These are phyloP conservation scores for Sphaeramia orbicularis DNA, from an alignment of 2,797 vertebrate genomes.

Conservation along the genomic window DNA sequence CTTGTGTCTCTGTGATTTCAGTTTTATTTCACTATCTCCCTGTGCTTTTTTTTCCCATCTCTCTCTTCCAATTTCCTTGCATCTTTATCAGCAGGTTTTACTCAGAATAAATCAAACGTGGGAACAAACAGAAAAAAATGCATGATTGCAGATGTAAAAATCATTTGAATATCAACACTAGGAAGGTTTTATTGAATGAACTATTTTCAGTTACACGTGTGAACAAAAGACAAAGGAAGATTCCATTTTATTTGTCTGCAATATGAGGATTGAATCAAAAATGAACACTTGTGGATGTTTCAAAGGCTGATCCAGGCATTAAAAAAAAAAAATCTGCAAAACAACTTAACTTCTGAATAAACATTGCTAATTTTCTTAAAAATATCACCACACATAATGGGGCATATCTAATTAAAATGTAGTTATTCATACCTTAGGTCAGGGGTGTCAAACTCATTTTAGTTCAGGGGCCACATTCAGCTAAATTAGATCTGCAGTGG, in stretches of 20 bases:
- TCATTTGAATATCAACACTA: slow-evolving; percentile 16
- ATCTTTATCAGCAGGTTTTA: slow-evolving; percentile 47
- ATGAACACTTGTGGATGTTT: no score
- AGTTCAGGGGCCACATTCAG: no score
- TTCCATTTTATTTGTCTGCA: no score
- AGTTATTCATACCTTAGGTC: slow-evolving; percentile 1
- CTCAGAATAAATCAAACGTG: slow-evolving; percentile 25
- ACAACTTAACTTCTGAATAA: no score
- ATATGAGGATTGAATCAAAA: no score
- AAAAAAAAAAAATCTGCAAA: no score
- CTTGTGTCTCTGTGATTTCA: slow-evolving; percentile 44
- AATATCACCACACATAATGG: not conserved
- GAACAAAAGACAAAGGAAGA: no score
- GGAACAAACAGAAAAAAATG: slow-evolving; percentile 12
- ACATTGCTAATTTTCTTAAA: not conserved
- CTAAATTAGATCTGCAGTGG: no score
- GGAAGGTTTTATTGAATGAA: no score
- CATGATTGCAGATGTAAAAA: not conserved
- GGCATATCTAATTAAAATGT: slow-evolving; percentile 7
- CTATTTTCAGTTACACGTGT: no score
- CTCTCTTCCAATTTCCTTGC: slow-evolving; percentile 12
- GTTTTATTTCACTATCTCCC: slow-evolving; percentile 46
- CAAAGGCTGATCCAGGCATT: no score
- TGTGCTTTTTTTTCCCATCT: not conserved
- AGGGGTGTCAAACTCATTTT: no score